phyloP scores from a whole-genome alignment of 2,113 vertebrate genomes.

The Perca fluviatilis region DNA sequence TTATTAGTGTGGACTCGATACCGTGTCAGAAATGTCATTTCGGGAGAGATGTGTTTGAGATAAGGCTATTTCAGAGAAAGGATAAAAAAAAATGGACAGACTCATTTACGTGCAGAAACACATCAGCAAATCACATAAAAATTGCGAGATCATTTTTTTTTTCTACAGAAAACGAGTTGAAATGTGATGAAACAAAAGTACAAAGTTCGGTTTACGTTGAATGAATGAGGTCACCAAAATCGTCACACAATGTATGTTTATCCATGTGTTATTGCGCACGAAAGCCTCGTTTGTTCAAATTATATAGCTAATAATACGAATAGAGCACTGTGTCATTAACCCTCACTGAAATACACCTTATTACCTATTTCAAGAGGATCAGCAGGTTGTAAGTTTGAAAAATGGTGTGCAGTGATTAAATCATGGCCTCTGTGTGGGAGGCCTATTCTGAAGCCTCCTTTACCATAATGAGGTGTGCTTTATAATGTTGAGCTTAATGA shows the following conservation, averaged over 20 bases:
- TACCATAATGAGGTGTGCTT: slow-evolving; percentile 54
- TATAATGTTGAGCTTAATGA: slow-evolving; percentile 25
- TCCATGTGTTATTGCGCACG: slow-evolving; percentile 23
- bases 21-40: slow-evolving; percentile 11
- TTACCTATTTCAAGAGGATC: slow-evolving; percentile 43
- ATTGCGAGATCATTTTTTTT: neutral
- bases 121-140: neutral
- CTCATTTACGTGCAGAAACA: slow-evolving; percentile 1
- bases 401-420: slow-evolving; percentile 55
- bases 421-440: slow-evolving; percentile 64
- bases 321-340: slow-evolving; percentile 18
- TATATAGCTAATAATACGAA: neutral
- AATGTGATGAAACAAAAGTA: slow-evolving; percentile 7
- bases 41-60: slow-evolving; percentile 18
- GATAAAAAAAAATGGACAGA: neutral
- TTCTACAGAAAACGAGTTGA: neutral
- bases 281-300: neutral
- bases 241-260: slow-evolving; percentile 21
- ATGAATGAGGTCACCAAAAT: slow-evolving; percentile 44
- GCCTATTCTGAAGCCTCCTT: slow-evolving; percentile 61
- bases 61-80: neutral
- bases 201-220: slow-evolving; percentile 17
- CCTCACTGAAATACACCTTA: slow-evolving; percentile 12
- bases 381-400: slow-evolving; percentile 48
- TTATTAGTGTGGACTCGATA: neutral